Base-by-base conservation (phyloP, 2,888 invertebrate genomes). In the Isotomurus palustris region DNA sequence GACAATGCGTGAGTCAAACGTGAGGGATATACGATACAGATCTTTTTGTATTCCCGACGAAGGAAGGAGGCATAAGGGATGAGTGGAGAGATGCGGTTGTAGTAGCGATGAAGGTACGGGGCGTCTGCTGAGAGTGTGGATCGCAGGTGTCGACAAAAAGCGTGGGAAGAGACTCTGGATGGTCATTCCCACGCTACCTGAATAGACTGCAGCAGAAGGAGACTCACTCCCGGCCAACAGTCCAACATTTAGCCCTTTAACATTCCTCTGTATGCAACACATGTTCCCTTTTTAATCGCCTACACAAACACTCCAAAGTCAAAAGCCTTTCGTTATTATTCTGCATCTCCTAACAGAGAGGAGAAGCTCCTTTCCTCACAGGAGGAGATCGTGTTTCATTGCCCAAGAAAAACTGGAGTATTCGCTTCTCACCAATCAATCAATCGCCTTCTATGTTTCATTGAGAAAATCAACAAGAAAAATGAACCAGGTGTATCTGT, bases 131-230 rank as follows among this genome's bases (percentile, higher is more conserved):
- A 59, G 59, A 57, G 54, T 60, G 54, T 58, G 62, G 53, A 63
- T 60, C 56, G 64, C 65, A 65, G 62, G 62, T 65, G 65, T 62
- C 65, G 62, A 59, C 59, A 53, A 62, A 55, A 60, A 62, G 62
- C 60, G 65, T 65, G 65, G 65, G 62, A 65, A 57, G 57, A 53
- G 45, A 58, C 52, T 44, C 56, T 52, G 44, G 56, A 57, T 57
- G 58, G 56, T 58, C 55, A 47, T 57, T 65, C 62, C 59, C 62
- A 62, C 62, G 65, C 59, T 60, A 56, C 62, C 62, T 58, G 62
- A 65, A 65, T 59, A 64, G 56, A 56, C 52, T 58, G 55, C 60
- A 58, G n/a, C n/a, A n/a, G n/a, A n/a, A n/a, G n/a, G n/a, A n/a
- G 58, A 58, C 64, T 62, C 53, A 55, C 61, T 61, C 56, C 55